phyloP scores from a whole-genome alignment of 2,113 vertebrate genomes.

The Ceyx margarethae region DNA sequence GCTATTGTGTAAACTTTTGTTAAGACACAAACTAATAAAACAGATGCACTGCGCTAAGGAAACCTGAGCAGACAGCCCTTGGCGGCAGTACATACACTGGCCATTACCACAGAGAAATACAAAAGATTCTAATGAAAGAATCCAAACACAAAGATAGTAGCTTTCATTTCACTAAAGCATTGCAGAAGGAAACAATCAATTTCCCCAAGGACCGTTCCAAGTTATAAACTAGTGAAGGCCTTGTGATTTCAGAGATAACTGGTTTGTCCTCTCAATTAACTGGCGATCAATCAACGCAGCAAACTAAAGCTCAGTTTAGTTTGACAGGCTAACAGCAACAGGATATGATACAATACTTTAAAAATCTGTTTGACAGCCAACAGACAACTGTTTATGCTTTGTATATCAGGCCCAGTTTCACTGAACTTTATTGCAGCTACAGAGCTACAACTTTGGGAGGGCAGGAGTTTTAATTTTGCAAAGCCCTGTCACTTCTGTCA shows the following conservation, averaged over 20 bases:
- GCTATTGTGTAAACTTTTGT: not conserved
- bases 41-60: not conserved
- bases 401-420: not conserved
- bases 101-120: not conserved
- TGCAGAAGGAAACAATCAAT: not conserved
- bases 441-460: not conserved
- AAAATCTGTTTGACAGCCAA: not conserved
- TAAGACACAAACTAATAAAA: slow-evolving; percentile 2
- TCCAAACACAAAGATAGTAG: not conserved
- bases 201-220: not conserved
- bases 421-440: not conserved
- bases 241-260: not conserved
- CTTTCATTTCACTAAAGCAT: not conserved
- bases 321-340: not conserved
- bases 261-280: not conserved
- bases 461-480: not conserved
- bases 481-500: not conserved
- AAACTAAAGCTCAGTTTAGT: not conserved
- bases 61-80: not conserved
- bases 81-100: not conserved
- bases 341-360: not conserved
- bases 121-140: not conserved
- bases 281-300: not conserved
- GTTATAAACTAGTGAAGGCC: not conserved
- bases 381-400: not conserved